Conservation (phyloP, 2,888 invertebrate genomes). For the Stenchaetothrips biformis region DNA sequence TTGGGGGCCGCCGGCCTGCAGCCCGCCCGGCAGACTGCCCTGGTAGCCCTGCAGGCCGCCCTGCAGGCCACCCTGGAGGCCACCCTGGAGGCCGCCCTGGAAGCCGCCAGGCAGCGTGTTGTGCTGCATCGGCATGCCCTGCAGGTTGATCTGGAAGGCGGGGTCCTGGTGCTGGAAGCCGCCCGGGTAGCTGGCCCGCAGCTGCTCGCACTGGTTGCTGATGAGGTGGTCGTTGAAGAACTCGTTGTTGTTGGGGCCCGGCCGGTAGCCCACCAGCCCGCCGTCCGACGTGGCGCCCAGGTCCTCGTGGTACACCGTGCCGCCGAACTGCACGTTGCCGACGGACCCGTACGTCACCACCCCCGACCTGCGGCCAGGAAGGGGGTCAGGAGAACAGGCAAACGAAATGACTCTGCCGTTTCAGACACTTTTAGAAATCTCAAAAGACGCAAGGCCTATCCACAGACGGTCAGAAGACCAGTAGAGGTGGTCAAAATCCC, state of each 20-base stretch:
- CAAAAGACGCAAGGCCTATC: too few relatives aligned
- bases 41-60: neutral
- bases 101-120: neutral
- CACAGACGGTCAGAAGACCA: too few relatives aligned
- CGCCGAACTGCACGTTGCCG: constrained; percentile 22
- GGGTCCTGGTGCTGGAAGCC: neutral
- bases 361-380: neutral
- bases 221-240: neutral
- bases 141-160: neutral
- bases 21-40: neutral
- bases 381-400: too few relatives aligned
- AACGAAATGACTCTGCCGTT: too few relatives aligned
- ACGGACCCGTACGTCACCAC: neutral
- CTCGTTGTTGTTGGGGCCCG: neutral
- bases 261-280: neutral
- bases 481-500: too few relatives aligned
- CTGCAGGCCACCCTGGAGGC: neutral
- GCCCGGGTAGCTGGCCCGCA: neutral
- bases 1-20: neutral
- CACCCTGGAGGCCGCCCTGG: neutral
- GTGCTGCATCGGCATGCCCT: neutral
- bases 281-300: constrained; percentile 16
- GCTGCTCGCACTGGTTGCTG: constrained; percentile 11
- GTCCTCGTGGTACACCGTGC: constrained; percentile 15
- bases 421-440: too few relatives aligned